Evolutionary conservation across 1,140 invertebrate genomes (phyloP), one percentile per base, ranked within the genome.

Genomic region (Heliothis virescens): DNA sequence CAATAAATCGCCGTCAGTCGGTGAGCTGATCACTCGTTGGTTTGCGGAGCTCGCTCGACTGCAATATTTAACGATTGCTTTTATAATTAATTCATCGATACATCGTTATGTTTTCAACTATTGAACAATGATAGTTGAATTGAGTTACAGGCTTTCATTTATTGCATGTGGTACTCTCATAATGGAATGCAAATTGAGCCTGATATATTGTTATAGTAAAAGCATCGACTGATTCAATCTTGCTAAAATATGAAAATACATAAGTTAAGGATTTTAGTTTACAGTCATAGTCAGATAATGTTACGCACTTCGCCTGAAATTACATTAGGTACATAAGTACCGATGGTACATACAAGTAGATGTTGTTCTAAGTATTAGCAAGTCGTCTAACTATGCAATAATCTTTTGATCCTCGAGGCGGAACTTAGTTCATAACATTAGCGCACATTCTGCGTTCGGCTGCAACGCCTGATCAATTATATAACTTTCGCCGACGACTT

Each of bases 341-440:
- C 1, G 34, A 34, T 7, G 34, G 3, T 7, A 34, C 29, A 34
- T 34, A 34, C 9, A 29, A n/a, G 29, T 10, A 15, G n/a, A 16
- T n/a, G 7, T 15, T 65, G 16, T 13, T 26, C 5, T 15, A 9
- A 18, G 18, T 3, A 67, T 48, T 18, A 21, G 48, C 41, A 16
- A 48, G 16, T 12, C 12, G 18, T n/a, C 63, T 9, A 18, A 67
- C 63, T 48, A 48, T 16, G 11, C 41, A 16, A 67, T 67, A 67
- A 67, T 67, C 63, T 67, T 52, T 29, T 52, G 48, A 71, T 50
- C 67, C 67, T 26, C 11, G 18, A 53, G 48, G 21, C 67, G 47
- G 21, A 71, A 71, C 67, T 71, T 71, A n/a, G 67, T 53, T 71
- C 67, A 71, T 53, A 71, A 52, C 67, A 71, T 71, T 67, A 67